phyloP scores from a whole-genome alignment of 1,140 invertebrate genomes.

The Himalopsyche phryganea region DNA sequence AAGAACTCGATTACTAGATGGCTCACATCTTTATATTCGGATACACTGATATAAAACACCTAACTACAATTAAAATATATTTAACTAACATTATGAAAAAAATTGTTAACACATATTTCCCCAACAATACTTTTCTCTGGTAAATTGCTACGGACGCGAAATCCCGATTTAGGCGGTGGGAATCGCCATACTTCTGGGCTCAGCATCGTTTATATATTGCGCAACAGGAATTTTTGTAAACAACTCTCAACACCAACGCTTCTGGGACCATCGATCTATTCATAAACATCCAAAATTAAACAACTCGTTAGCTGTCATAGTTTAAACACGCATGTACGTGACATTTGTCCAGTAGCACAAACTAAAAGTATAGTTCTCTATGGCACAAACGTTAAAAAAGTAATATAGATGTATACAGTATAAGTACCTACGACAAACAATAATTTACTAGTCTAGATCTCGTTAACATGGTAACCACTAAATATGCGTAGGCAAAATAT shows the following conservation, averaged over 20 bases:
- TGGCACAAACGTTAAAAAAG: too few relatives aligned
- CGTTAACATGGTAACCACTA: too few relatives aligned
- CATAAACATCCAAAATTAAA: conserved; percentile 13
- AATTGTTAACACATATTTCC: conserved; percentile 7
- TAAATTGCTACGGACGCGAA: background rate
- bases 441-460: too few relatives aligned
- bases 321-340: background rate
- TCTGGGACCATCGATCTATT: conserved; percentile 5
- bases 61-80: too few relatives aligned
- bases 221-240: conserved; percentile 17
- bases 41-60: background rate
- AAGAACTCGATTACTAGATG: too few relatives aligned
- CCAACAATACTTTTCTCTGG: conserved; percentile 9
- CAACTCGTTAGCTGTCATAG: background rate
- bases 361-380: too few relatives aligned
- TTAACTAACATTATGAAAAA: conserved; percentile 18
- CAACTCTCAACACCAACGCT: background rate
- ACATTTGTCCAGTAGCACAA: too few relatives aligned
- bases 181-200: conserved; percentile 21
- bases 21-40: background rate
- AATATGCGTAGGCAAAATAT: too few relatives aligned
- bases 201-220: conserved; percentile 18
- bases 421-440: too few relatives aligned
- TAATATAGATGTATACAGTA: too few relatives aligned
- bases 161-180: conserved; percentile 14